Base-by-base conservation (phyloP, 2,113 vertebrate genomes). In the Haemorhous mexicanus region DNA sequence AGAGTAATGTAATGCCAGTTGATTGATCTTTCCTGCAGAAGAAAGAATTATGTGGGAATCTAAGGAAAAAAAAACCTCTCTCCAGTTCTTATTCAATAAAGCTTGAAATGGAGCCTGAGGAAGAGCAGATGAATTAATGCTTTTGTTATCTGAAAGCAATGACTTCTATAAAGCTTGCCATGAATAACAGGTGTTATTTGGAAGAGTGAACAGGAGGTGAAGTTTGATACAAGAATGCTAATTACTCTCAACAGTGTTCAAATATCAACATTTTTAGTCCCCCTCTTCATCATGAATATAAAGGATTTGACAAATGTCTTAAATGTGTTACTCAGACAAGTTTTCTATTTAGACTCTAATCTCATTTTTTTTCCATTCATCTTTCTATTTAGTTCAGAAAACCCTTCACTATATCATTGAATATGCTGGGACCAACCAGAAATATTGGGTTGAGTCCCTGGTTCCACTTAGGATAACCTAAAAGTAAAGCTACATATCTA, bases 111-210 rank as follows among this genome's bases (percentile, higher is more conserved):
- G 37, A 83, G 26, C 13, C 47, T 67, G 44, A 44, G 52, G 20
- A 68, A 49, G 41, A 89, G 26, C 23, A 91, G 28, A 43, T 55
- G 33, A 92, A 66, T 66, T 82, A 74, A 61, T 80, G 53, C 30
- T 82, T 11, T 28, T 30, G 39, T 20, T 74, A 11, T 67, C 58
- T 37, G 46, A 53, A 76, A 96, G 16, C 32, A 94, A 64, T 62
- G 53, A n/a, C 55, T 37, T 82, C 18, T 84, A 39, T 43, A 64
- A 93, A 93, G 22, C 35, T 95, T 77, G 83, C 23, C 41, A 69
- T 52, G 46, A 95, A 75, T 66, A 96, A 81, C 41, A 93, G 78
- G 30, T 94, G 43, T 88, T 95, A 94, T 72, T 61, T 95, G 35
- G 27, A 83, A 90, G 70, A 15, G 14, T 30, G n/a, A 94, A 52